A percentile compares a stretch with the other conserved stretches of the same genome.
Conservation (phyloP, 2,113 vertebrate species). For the Pontoporia blainvillei region DNA sequence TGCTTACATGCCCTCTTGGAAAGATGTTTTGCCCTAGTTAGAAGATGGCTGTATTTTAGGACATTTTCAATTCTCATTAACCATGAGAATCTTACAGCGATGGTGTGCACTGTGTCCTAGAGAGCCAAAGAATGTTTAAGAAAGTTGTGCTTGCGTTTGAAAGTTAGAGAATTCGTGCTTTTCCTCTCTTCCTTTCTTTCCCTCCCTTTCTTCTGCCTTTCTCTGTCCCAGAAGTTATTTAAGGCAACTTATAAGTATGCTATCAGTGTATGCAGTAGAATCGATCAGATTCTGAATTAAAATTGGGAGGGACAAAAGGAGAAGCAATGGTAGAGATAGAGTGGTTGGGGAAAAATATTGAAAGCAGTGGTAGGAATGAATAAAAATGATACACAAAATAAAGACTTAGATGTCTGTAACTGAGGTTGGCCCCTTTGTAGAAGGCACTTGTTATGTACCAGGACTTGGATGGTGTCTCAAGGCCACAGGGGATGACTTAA, state of each 20-base stretch:
- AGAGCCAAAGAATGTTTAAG: background rate
- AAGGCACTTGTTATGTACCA: background rate
- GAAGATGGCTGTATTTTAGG: background rate
- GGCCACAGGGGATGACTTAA: no score
- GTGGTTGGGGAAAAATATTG: no score
- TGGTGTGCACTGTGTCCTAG: background rate
- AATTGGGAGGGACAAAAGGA: background rate
- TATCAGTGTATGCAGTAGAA: background rate
- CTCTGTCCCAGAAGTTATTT: background rate
- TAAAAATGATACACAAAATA: background rate
- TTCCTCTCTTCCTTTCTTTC: background rate
- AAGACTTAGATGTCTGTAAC: no score
- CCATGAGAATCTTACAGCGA: background rate
- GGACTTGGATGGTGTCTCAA: background rate
- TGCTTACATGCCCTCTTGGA: background rate
- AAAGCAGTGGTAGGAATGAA: accelerated
- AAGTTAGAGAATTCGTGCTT: background rate
- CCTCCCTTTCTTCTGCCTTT: background rate
- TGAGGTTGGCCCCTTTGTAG: background rate
- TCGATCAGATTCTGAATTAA: background rate
- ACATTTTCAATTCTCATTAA: background rate
- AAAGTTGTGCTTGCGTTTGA: background rate
- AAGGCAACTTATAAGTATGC: background rate
- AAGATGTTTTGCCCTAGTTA: background rate
- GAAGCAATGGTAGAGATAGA: background rate